phyloP scores from a whole-genome alignment of 1,140 invertebrate genomes.

The Tribolium castaneum region DNA sequence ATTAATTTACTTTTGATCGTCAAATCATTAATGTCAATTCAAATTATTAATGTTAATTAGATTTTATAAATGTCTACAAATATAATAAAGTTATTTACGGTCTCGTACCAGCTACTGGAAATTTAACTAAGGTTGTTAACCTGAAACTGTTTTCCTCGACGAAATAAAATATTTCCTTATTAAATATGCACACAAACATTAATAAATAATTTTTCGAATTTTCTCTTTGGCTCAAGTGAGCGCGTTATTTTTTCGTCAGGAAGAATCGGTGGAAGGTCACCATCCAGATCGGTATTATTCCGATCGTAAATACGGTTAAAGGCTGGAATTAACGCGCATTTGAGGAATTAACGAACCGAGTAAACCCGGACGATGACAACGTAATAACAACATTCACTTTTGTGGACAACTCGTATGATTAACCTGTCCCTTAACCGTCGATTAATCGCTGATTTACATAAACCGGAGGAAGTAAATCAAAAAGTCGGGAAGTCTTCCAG shows the following conservation, averaged over 20 bases:
- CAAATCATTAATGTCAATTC: constrained; percentile 3
- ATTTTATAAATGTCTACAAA: constrained; percentile 3
- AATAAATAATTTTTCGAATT: not conserved
- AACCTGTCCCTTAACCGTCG: constrained; percentile 1
- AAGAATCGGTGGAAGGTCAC: constrained; percentile 2
- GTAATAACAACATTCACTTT: constrained; percentile 41
- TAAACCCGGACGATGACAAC: constrained; percentile 39
- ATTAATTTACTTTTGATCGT: constrained; percentile 11
- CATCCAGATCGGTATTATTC: not conserved
- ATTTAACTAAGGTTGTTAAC: not conserved
- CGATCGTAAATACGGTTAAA: constrained; percentile 7
- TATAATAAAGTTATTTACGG: constrained; percentile 18
- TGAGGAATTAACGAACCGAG: constrained; percentile 34
- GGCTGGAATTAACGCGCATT: constrained; percentile 8
- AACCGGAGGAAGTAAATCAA: constrained; percentile 12
- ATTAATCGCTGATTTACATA: not conserved
- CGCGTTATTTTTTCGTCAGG: not conserved
- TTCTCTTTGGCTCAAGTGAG: not conserved
- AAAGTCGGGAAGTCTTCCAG: not conserved
- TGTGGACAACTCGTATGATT: not conserved
- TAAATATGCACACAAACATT: not conserved
- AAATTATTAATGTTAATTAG: constrained; percentile 20
- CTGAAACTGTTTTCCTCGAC: not conserved
- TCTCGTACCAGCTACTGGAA: not conserved
- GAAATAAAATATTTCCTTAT: not conserved